A percentile compares a stretch with the other conserved stretches of the same genome.
These are phyloP conservation scores for Podotricha telesiphe DNA, from an alignment of 2,888 invertebrate genomes.

Conservation along the genomic window DNA sequence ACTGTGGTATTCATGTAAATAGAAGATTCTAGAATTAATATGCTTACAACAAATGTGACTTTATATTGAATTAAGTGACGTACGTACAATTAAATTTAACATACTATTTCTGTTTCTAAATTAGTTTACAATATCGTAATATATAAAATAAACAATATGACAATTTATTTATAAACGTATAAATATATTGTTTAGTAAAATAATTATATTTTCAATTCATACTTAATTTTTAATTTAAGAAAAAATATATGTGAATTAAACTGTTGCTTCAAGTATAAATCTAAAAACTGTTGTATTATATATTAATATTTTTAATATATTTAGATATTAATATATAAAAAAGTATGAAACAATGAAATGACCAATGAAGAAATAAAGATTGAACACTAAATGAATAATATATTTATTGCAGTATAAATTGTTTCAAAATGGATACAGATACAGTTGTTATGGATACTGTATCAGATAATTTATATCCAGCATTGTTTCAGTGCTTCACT, in stretches of 20 bases:
- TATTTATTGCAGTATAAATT: background rate
- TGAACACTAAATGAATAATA: background rate
- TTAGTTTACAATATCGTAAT: background rate
- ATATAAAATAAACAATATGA: too few relatives aligned
- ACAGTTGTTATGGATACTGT: slow-evolving; percentile 58
- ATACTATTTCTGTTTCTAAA: background rate
- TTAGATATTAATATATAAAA: too few relatives aligned
- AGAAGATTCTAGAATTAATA: background rate
- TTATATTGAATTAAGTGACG: background rate
- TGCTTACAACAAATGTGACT: background rate
- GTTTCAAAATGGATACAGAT: slow-evolving; percentile 50
- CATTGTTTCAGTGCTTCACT: slow-evolving; percentile 95
- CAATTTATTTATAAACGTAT: too few relatives aligned
- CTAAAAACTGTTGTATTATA: too few relatives aligned
- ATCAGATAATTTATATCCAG: slow-evolving; percentile 94
- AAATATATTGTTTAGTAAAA: too few relatives aligned
- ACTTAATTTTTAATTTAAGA: too few relatives aligned
- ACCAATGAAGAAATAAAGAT: too few relatives aligned
- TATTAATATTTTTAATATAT: too few relatives aligned
- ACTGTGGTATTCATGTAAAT: background rate
- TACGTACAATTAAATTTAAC: background rate
- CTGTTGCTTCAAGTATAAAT: too few relatives aligned
- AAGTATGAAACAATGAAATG: too few relatives aligned
- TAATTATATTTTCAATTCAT: too few relatives aligned
- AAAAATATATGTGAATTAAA: too few relatives aligned